A percentile compares a stretch with the other conserved stretches of the same genome.
Conservation (phyloP, 1,140 invertebrate genomes). For the Mycetomoellerius zeteki region DNA sequence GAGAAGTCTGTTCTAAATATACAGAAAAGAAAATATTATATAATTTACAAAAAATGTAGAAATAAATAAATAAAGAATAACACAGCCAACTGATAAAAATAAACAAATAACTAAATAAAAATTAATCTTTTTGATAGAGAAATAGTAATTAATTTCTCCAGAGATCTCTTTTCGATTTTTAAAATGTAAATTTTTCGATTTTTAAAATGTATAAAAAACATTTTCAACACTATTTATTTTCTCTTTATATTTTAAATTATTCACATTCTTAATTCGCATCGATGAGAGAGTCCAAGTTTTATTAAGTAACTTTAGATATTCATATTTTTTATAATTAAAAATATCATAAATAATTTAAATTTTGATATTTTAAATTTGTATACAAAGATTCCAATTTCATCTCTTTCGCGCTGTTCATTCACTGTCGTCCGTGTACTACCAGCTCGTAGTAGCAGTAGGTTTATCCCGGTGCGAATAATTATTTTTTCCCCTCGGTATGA, state of each 20-base stretch:
- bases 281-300: not conserved
- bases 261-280: not conserved
- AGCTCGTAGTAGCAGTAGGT: not conserved
- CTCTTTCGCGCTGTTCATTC: not conserved
- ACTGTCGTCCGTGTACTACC: not conserved
- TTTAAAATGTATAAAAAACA: not conserved
- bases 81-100: too few relatives aligned
- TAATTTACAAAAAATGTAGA: too few relatives aligned
- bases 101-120: too few relatives aligned
- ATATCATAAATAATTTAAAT: not conserved
- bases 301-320: not conserved
- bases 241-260: not conserved
- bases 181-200: not conserved
- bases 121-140: too few relatives aligned
- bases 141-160: too few relatives aligned
- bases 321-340: not conserved
- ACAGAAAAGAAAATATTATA: too few relatives aligned
- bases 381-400: too few relatives aligned
- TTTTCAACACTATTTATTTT: not conserved
- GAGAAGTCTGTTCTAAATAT: too few relatives aligned
- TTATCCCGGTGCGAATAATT: conserved; percentile 14
- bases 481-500: conserved; percentile 4
- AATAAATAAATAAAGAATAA: too few relatives aligned
- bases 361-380: not conserved
- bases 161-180: not conserved